A percentile compares a stretch with the other conserved stretches of the same genome.
phyloP scores from a whole-genome alignment of 2,797 vertebrate genomes.

The Macrochelys suwanniensis region DNA sequence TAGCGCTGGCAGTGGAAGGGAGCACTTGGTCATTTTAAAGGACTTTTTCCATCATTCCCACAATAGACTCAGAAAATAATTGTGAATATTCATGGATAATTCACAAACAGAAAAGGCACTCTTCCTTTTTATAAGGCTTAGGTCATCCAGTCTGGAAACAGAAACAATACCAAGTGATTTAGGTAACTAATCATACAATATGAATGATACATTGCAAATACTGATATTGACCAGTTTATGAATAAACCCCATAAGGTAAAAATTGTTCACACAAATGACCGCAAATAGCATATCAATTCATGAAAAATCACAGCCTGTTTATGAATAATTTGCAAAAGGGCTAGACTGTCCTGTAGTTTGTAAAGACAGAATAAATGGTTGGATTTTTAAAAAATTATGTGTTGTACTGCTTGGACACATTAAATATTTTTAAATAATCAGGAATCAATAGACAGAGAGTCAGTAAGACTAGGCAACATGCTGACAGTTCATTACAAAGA shows the following conservation, averaged over 20 bases:
- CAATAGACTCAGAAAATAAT: neutral
- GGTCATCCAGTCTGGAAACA: conserved; percentile 42
- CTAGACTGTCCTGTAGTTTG: neutral
- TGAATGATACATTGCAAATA: conserved; percentile 35
- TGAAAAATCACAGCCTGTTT: neutral
- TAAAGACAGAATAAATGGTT: conserved; percentile 11
- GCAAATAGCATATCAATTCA: conserved; percentile 18
- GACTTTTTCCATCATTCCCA: conserved; percentile 20
- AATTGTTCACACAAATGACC: neutral
- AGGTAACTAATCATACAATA: conserved; percentile 46
- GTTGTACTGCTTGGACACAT: neutral
- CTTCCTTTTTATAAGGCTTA: conserved; percentile 26
- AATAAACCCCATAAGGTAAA: conserved; percentile 49
- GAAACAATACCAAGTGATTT: conserved; percentile 44
- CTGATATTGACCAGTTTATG: conserved; percentile 45
- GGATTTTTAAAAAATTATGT: neutral
- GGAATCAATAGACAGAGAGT: neutral
- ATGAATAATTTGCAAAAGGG: neutral
- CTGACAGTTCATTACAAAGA: neutral
- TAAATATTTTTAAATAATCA: neutral
- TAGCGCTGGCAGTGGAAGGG: neutral
- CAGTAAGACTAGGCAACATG: neutral
- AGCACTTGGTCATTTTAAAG: conserved; percentile 9
- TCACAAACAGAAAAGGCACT: conserved; percentile 34
- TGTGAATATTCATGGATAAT: conserved; percentile 51